Conservation (phyloP, 2,888 invertebrate species). For the Tenthredo amoena region DNA sequence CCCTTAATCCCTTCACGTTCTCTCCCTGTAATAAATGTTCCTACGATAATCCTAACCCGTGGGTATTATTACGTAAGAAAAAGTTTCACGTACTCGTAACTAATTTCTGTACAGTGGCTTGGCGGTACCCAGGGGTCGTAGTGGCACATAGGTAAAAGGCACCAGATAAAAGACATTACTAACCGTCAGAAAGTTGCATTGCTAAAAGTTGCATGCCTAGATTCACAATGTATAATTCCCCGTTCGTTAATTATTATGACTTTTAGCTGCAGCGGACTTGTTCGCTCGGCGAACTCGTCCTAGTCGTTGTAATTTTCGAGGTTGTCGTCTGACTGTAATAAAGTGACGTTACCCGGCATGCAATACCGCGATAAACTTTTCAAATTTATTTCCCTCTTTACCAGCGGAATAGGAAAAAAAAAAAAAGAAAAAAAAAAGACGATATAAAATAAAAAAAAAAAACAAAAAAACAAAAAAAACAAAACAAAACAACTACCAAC, state of each 20-base stretch:
- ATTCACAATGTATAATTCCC: slow-evolving; percentile 74
- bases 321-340: slow-evolving; percentile 67
- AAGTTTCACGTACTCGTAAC: not conserved
- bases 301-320: slow-evolving; percentile 32
- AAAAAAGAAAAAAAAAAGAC: not conserved
- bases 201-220: slow-evolving; percentile 64
- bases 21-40: not conserved
- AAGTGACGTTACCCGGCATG: slow-evolving; percentile 75
- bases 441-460: no score
- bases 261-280: slow-evolving; percentile 61
- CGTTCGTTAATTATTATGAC: slow-evolving; percentile 76
- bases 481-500: not conserved
- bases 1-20: not conserved
- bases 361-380: slow-evolving; percentile 76
- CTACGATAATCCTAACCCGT: not conserved
- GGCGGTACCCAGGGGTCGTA: not conserved
- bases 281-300: not conserved
- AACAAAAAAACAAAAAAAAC: no score
- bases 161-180: slow-evolving; percentile 70
- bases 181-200: slow-evolving; percentile 70
- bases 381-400: slow-evolving; percentile 70
- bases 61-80: not conserved
- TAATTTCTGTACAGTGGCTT: not conserved
- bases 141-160: not conserved
- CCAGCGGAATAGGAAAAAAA: not conserved